Evolutionary conservation across 2,797 vertebrate genomes (phyloP).

Genomic region (Lateolabrax maculatus): DNA sequence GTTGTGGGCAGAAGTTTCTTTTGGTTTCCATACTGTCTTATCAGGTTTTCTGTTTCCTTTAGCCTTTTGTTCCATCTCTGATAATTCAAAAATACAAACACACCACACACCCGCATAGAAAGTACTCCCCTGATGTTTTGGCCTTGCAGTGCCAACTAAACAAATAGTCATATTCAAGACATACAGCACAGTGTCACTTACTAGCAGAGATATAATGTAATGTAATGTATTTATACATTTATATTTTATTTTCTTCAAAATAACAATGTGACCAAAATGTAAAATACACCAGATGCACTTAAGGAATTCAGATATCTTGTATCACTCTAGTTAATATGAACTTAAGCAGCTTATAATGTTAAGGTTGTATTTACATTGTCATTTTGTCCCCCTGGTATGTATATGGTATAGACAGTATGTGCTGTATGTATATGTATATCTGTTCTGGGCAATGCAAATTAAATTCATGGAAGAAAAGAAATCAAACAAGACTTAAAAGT

Average conservation of each 20-base stretch:
- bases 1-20: constrained; percentile 72
- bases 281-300: no score
- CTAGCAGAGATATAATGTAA: not conserved
- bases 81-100: constrained; percentile 26
- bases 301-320: not conserved
- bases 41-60: constrained; percentile 48
- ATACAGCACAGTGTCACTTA: not conserved
- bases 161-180: not conserved
- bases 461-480: not conserved
- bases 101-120: not conserved
- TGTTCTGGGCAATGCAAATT: not conserved
- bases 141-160: not conserved
- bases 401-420: not conserved
- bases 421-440: not conserved
- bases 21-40: constrained; percentile 60
- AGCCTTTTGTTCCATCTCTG: constrained; percentile 46
- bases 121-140: constrained; percentile 5
- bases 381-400: not conserved
- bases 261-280: not conserved
- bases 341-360: not conserved
- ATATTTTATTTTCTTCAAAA: not conserved
- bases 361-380: not conserved
- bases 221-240: not conserved
- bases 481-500: not conserved
- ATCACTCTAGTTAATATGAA: not conserved